Evolutionary conservation across 2,888 invertebrate genomes (phyloP).

Genomic region (Falcaria lacertinaria): DNA sequence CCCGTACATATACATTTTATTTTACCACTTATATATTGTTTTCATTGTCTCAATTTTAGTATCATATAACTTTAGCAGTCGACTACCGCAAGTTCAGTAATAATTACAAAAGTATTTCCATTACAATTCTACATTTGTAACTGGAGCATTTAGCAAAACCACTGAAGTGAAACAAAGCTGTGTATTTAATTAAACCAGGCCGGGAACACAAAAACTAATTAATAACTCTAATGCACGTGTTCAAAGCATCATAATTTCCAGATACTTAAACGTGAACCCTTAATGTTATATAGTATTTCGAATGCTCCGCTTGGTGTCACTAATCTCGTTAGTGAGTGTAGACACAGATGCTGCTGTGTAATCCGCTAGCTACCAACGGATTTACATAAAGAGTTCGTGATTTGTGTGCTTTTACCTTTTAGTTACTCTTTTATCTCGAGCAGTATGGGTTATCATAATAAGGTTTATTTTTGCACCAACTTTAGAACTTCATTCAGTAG

Average conservation of each 20-base stretch:
- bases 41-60: no score
- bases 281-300: constrained; percentile 26
- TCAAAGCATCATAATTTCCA: constrained; percentile 23
- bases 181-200: background rate
- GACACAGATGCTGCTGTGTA: constrained; percentile 59
- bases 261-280: constrained; percentile 28
- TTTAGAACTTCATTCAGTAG: no score
- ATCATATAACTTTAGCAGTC: no score
- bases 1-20: no score
- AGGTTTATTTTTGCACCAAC: constrained; percentile 6
- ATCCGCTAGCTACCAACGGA: constrained; percentile 48
- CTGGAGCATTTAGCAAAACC: no score
- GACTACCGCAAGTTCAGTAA: no score
- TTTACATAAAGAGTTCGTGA: constrained; percentile 57
- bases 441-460: constrained; percentile 1
- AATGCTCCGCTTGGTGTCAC: constrained; percentile 43
- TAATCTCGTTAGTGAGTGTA: constrained; percentile 63
- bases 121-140: no score
- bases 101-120: no score
- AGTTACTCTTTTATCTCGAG: constrained; percentile 18
- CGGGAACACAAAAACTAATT: background rate
- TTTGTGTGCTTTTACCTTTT: constrained; percentile 40
- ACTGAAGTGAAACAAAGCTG: background rate
- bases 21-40: no score
- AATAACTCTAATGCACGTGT: background rate